Base-by-base conservation (phyloP, 2,113 vertebrate genomes). In the Scomber japonicus region DNA sequence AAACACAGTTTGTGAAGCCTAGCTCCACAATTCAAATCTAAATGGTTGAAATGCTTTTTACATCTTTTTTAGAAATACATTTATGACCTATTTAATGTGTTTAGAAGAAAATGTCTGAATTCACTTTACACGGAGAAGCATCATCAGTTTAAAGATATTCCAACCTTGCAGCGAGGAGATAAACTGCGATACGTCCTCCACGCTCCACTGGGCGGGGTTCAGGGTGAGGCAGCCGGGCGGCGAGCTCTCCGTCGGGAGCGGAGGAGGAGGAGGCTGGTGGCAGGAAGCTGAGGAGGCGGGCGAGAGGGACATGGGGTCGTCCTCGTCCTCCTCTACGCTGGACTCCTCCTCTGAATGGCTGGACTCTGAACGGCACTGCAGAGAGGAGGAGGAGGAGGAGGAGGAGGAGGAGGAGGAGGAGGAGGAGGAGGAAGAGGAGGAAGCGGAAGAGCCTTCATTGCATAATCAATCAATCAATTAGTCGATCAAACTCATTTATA, bases 141-240 rank as follows among this genome's bases (percentile, higher is more conserved):
- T 10, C 6, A 44, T 1, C 3, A 30, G 11, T 27, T 27, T 27
- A 7, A 19, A 5, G 31, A 21, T 6, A 3, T 55, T 72, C 89
- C 85, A 17, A 98, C 97, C 98, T 96, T 98, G 98, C 66, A 99
- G 91, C 0, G 98, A 98, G 14, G 96, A 97, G 45, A 99, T 99
- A 55, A 99, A 99, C 80, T 97, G 97, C 0, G 97, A 98, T 75
- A 99, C 98, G 82, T 99, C 97, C 83, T 98, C 96, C 71, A 99
- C 97, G 2, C 95, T 98, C 98, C 98, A 99, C 5, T 96, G 96
- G 88, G 96, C 95, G 3, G 98, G 96, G 81, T 94, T 97, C 11
- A 94, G 90, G 12, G 96, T 95, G 56, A 96, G 91, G 92, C 97
- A 97, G 81, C 94, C 77, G 1, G 96, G 95, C 0, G 93, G 93